Evolutionary conservation across 2,113 vertebrate species (phyloP).

Genomic region (Macrotus californicus): DNA sequence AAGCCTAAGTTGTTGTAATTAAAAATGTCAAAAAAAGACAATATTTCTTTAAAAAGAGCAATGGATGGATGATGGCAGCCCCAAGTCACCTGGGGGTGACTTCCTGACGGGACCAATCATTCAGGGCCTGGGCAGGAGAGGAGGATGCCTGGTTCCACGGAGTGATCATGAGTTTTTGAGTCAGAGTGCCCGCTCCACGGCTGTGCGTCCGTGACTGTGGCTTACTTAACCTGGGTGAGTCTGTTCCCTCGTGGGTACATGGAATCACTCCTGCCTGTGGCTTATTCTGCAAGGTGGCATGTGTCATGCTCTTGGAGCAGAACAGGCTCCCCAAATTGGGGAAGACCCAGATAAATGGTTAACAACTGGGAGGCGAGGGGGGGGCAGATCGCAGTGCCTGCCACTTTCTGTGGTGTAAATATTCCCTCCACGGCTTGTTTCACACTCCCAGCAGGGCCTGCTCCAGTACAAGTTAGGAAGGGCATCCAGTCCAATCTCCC

Average conservation of each 20-base stretch:
- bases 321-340: not conserved
- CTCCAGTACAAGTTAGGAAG: fast-evolving
- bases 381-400: no score
- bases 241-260: not conserved
- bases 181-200: not conserved
- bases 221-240: not conserved
- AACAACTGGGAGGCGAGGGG: not conserved
- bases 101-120: not conserved
- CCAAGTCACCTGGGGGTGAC: not conserved
- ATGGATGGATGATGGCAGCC: not conserved
- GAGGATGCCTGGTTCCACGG: not conserved
- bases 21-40: not conserved
- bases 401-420: not conserved
- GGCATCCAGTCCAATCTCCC: no score
- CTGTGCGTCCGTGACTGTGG: not conserved
- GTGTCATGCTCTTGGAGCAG: not conserved
- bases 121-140: not conserved
- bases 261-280: not conserved
- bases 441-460: not conserved
- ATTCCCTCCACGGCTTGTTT: not conserved
- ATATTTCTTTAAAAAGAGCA: not conserved
- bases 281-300: not conserved
- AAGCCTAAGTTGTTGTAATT: not conserved
- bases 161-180: not conserved
- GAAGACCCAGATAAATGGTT: not conserved